Percentiles rank a stretch among this genome's conserved stretches.
Conservation (phyloP, 2,113 vertebrate genomes). For the Triplophysa rosa region DNA sequence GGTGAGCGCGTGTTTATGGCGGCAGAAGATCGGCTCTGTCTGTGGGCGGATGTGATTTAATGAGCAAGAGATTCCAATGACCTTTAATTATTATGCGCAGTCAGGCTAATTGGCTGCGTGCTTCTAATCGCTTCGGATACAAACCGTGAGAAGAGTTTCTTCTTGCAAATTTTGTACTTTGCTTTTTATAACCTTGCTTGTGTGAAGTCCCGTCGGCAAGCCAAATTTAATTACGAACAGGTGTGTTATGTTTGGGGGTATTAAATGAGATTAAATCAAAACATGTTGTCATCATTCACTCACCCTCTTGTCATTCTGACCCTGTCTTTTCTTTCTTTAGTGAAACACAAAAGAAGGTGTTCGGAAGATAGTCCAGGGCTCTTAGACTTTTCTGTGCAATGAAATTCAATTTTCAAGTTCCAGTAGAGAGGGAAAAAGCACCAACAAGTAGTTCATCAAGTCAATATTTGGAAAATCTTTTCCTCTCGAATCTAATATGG, state of each 20-base stretch:
- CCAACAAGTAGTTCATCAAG: no score
- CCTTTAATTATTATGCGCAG: slow-evolving; percentile 64
- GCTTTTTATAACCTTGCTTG: slow-evolving; percentile 25
- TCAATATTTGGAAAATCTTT: no score
- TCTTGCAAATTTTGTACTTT: slow-evolving; percentile 14
- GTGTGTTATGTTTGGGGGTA: neutral
- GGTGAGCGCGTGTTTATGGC: slow-evolving; percentile 66
- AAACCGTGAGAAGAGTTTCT: slow-evolving; percentile 16
- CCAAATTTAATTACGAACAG: slow-evolving; percentile 36
- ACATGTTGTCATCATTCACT: neutral
- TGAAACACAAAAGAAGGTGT: slow-evolving; percentile 1
- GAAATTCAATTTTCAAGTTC: neutral
- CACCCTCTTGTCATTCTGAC: neutral
- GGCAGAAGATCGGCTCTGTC: slow-evolving; percentile 35
- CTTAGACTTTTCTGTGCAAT: neutral
- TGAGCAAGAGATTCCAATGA: slow-evolving; percentile 63
- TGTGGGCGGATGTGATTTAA: slow-evolving; percentile 58
- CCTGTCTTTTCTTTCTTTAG: neutral
- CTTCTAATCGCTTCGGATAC: slow-evolving; percentile 4
- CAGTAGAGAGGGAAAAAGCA: neutral
- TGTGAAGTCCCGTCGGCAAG: slow-evolving; percentile 23
- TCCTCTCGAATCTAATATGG: neutral
- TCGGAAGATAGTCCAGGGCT: neutral
- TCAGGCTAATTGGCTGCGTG: slow-evolving; percentile 71
- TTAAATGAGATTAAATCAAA: neutral